Evolutionary conservation across 2,797 vertebrate genomes (phyloP), one percentile per base, ranked within the genome.

Genomic region (Neosalanx taihuensis): DNA sequence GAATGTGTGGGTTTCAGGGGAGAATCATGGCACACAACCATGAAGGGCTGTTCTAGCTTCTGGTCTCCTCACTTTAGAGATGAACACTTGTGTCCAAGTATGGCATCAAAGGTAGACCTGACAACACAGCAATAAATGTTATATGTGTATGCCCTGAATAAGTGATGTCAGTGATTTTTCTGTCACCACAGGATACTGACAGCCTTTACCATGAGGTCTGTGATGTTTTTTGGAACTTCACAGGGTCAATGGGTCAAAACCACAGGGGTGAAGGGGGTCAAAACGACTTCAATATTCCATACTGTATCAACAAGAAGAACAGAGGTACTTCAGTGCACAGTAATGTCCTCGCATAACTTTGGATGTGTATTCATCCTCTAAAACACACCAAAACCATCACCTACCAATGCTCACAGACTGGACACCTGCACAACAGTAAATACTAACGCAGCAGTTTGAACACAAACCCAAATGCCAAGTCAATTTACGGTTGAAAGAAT

Each of bases 121-220:
- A 90, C 81, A 85, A 88, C 89, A 90, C 89, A 93, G 92, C 92
- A 93, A 92, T 93, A 93, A 93, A 90, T 88, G 87, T 89, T 89
- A 79, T 72, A 87, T 89, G 88, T 92, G 85, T 91, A 81, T 88
- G 87, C 90, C 91, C 91, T 86, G 81, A 85, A 73, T 87, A 82
- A 84, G 85, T 82, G 81, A 89, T 89, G 88, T 90, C 86, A 83
- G 83, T 90, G 83, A 85, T 86, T 90, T 83, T 79, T 84, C 82
- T 86, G 81, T 80, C 81, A 82, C 88, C 80, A 31, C 76, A 86
- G 82, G 29, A 74, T 79, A 73, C 70, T 75, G 72, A 74, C 72
- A 73, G 9, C 30, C 67, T 76, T 71, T 67, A 41, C 79, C 71
- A 69, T 72, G 76, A 79, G 29, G 9, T 33, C n/a, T 58, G 53